A percentile compares a stretch with the other conserved stretches of the same genome.
Conservation (phyloP, 1,140 invertebrate species). For the Contarinia nasturtii region DNA sequence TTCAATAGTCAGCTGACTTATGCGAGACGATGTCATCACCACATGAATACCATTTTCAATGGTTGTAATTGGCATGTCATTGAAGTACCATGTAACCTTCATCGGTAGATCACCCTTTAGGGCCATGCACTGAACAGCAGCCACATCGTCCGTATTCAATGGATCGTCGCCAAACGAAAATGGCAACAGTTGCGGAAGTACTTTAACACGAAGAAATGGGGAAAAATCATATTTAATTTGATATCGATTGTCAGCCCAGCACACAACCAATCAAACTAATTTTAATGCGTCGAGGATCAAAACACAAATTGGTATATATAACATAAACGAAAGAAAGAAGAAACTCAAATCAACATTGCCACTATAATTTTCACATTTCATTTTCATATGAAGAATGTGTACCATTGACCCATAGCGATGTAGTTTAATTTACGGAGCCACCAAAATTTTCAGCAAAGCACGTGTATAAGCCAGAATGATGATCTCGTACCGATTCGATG, state of each 20-base stretch:
- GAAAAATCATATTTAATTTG: not conserved
- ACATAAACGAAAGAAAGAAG: too few species aligned
- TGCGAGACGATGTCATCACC: constrained; percentile 23
- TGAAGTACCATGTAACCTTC: constrained; percentile 40
- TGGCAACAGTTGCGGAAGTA: constrained; percentile 27
- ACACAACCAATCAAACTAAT: not conserved
- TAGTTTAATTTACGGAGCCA: constrained; percentile 45
- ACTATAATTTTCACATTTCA: too few species aligned
- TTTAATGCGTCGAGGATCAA: too few species aligned
- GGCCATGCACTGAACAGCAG: constrained; percentile 32
- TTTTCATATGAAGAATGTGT: constrained; percentile 8
- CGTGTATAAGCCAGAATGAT: constrained; percentile 47
- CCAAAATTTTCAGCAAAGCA: constrained; percentile 57
- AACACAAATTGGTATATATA: too few species aligned
- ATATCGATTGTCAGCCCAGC: too few species aligned
- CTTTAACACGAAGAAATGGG: constrained; percentile 11
- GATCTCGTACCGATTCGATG: constrained; percentile 38
- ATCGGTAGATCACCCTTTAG: constrained; percentile 43
- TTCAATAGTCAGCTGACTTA: constrained; percentile 37
- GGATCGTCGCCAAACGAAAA: constrained; percentile 29
- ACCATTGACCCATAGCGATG: constrained; percentile 45
- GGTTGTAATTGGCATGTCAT: constrained; percentile 20
- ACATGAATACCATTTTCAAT: constrained; percentile 15
- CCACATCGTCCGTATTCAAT: constrained; percentile 29
- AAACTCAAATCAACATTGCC: too few species aligned